A percentile compares a stretch with the other conserved stretches of the same genome.
phyloP scores from a whole-genome alignment of 2,888 invertebrate genomes.

The Nomada lathburiana region DNA sequence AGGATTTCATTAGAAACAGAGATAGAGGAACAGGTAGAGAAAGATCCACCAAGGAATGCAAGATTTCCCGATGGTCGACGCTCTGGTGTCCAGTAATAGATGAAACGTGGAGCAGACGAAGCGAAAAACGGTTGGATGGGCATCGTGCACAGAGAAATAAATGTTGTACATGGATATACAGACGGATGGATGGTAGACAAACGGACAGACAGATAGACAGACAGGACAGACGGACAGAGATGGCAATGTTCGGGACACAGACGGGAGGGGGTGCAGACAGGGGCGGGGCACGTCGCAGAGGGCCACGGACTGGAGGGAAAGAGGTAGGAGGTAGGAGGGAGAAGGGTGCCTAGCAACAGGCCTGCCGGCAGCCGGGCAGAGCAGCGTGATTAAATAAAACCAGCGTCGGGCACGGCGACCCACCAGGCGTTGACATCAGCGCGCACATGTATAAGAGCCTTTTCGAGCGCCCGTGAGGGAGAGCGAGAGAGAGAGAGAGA shows the following conservation, averaged over 20 bases:
- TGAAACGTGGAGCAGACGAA: slow-evolving; percentile 54
- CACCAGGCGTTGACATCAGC: slow-evolving; percentile 81
- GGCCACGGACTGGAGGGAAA: slow-evolving; percentile 64
- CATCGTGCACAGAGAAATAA: slow-evolving; percentile 19
- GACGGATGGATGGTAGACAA: slow-evolving; percentile 5
- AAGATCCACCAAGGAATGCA: slow-evolving; percentile 54
- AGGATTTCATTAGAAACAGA: neutral
- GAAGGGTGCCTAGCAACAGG: slow-evolving; percentile 84
- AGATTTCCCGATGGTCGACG: slow-evolving; percentile 66
- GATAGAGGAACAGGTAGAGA: neutral
- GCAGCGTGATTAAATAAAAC: slow-evolving; percentile 83
- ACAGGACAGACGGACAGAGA: slow-evolving; percentile 52
- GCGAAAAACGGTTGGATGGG: slow-evolving; percentile 36
- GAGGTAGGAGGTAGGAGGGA: slow-evolving; percentile 67
- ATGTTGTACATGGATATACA: slow-evolving; percentile 34
- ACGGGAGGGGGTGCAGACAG: slow-evolving; percentile 70
- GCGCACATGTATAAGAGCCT: slow-evolving; percentile 63
- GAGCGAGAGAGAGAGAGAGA: slow-evolving; percentile 4
- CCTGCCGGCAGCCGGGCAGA: slow-evolving; percentile 77
- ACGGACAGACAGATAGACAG: slow-evolving; percentile 20
- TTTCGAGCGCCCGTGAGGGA: slow-evolving; percentile 33
- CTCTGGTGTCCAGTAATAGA: slow-evolving; percentile 67
- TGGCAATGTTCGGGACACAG: slow-evolving; percentile 63
- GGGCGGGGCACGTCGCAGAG: slow-evolving; percentile 77
- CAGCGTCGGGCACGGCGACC: slow-evolving; percentile 77